Base-by-base conservation (phyloP, 2,888 invertebrate genomes). In the Trichogramma evanescens region DNA sequence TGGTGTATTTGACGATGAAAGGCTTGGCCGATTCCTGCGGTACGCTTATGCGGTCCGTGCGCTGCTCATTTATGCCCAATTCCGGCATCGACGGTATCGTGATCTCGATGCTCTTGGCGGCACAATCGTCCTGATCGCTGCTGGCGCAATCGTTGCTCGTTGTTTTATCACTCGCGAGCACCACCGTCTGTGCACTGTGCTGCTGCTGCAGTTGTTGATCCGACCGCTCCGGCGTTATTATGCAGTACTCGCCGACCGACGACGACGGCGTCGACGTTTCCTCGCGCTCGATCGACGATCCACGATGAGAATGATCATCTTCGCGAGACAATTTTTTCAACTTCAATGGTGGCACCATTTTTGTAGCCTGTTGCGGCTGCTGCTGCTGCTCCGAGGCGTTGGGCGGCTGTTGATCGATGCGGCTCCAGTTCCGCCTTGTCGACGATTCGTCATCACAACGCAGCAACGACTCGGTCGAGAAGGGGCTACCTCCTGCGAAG, bases 291-390 rank as follows among this genome's bases (percentile, higher is more conserved):
- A 26, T 26, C 52, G 38, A 41, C 60, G 50, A 26, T 26, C 26
- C 26, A 26, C 26, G 26, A 26, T 26, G 2, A 26, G 26, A 50
- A 13, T 58, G 8, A 5, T 54, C 59, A 62, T 67, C 42, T 57
- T 63, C 56, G 3, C 64, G 61, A 4, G 60, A 56, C 6, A 74
- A 53, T 59, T 75, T 76, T 61, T 74, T 76, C 41, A 76, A 44
- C 44, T 72, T 64, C 56, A 76, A 66, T 0, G 76, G 76, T 0
- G 76, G 75, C 44, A 76, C 74, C 8, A 69, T 63, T 63, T 72
- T 74, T 4, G 64, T 40, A 4, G 8, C 44, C 39, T 39, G 38
- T 26, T 26, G 26, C 2, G 1, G 26, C 26, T 26, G 26, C 26
- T 26, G 26, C 26, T 13, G 13, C 13, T 13, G 13, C 13, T 26